A percentile compares a stretch with the other conserved stretches of the same genome.
Evolutionary conservation across 1,140 invertebrate species (phyloP).

Genomic region (Saccostrea glomerata): DNA sequence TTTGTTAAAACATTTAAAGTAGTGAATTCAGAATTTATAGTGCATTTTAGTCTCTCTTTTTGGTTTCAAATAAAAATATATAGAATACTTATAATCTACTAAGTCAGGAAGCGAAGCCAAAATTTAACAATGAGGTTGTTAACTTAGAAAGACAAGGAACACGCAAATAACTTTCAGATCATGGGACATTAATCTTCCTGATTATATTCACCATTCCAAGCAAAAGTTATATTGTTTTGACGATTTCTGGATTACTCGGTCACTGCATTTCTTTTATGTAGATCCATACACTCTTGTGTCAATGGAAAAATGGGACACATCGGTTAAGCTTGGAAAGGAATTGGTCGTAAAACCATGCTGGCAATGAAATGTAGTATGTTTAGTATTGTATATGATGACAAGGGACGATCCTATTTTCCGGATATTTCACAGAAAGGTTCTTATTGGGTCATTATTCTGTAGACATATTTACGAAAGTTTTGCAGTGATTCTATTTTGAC

Average conservation of each 20-base stretch:
- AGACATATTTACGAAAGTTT: neutral
- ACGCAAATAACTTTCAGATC: neutral
- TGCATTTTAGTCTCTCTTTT: too few species aligned
- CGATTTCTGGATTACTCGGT: neutral
- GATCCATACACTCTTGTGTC: neutral
- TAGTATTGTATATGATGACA: neutral
- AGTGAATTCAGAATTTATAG: too few species aligned
- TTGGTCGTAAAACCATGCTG: neutral
- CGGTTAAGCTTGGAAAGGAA: neutral
- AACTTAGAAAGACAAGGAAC: neutral
- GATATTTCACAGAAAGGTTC: neutral
- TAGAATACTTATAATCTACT: too few species aligned
- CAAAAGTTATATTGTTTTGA: neutral
- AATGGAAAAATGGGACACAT: neutral
- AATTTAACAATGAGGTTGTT: neutral
- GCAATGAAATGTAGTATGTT: too few species aligned
- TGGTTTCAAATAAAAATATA: too few species aligned
- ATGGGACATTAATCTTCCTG: neutral
- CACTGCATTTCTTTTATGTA: neutral
- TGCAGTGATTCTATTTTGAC: too few species aligned
- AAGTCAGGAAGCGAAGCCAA: too few species aligned
- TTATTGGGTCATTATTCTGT: neutral
- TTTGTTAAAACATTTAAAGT: too few species aligned
- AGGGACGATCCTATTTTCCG: neutral
- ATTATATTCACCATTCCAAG: neutral